Percentiles rank a stretch among this genome's conserved stretches.
Evolutionary conservation across 2,888 invertebrate genomes (phyloP).

Genomic region (Liopterus haemorrhoidalis): DNA sequence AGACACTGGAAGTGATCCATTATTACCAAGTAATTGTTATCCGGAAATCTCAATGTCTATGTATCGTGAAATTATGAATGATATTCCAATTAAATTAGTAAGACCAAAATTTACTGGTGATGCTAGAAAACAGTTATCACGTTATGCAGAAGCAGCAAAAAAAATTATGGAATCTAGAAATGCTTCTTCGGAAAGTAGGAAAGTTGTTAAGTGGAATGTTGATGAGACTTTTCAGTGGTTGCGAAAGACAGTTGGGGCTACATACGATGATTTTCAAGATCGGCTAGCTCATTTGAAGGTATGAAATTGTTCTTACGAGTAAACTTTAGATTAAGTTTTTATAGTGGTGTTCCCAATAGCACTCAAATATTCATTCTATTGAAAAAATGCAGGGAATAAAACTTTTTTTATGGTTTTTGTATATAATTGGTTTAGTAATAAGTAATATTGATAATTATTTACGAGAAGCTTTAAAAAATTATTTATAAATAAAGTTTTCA

Average conservation of each 20-base stretch:
- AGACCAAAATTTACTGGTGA: constrained; percentile 94
- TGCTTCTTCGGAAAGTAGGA: constrained; percentile 86
- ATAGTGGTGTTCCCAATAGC: too few species aligned
- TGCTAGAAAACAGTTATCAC: constrained; percentile 86
- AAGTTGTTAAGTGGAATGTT: constrained; percentile 97
- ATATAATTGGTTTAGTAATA: too few species aligned
- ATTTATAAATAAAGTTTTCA: too few species aligned
- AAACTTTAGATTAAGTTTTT: too few species aligned
- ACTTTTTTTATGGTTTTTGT: too few species aligned
- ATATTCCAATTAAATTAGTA: constrained; percentile 93
- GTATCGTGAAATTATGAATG: constrained; percentile 97
- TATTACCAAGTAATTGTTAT: constrained; percentile 85
- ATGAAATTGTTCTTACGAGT: too few species aligned
- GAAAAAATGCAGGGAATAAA: too few species aligned
- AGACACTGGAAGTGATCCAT: constrained; percentile 80
- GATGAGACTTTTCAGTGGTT: constrained; percentile 97
- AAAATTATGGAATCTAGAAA: constrained; percentile 93
- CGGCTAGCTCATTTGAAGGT: constrained; percentile 81
- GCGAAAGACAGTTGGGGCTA: constrained; percentile 85
- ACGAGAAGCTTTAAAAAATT: too few species aligned
- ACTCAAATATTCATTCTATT: too few species aligned
- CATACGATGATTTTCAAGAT: constrained; percentile 88
- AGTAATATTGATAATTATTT: too few species aligned
- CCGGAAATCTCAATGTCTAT: constrained; percentile 90
- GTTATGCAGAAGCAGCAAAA: constrained; percentile 94